phyloP scores from a whole-genome alignment of 2,113 vertebrate genomes.

The Dicerorhinus sumatrensis region DNA sequence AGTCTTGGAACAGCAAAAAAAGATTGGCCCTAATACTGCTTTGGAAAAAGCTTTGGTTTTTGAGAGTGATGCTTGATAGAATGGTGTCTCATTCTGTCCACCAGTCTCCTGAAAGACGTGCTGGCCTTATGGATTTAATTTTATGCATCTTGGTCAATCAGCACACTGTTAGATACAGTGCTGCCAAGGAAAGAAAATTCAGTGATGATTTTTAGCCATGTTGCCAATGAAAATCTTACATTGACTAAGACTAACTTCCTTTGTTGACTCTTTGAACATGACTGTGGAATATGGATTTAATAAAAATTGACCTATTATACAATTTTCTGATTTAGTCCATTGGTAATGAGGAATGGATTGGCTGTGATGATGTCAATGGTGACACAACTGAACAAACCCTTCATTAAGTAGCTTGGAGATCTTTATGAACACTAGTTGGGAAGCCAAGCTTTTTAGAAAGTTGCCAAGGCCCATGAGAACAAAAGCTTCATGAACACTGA shows the following conservation, averaged over 20 bases:
- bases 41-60: slow-evolving; percentile 68
- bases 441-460: not conserved
- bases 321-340: slow-evolving; percentile 53
- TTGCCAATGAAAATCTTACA: slow-evolving; percentile 77
- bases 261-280: slow-evolving; percentile 72
- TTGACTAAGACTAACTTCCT: slow-evolving; percentile 44
- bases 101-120: slow-evolving; percentile 51
- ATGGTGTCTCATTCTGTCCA: slow-evolving; percentile 34
- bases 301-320: slow-evolving; percentile 78
- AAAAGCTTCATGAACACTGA: not conserved
- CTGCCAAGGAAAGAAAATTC: slow-evolving; percentile 72
- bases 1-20: slow-evolving; percentile 32
- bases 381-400: slow-evolving; percentile 46
- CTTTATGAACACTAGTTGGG: not conserved
- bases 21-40: not conserved
- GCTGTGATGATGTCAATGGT: slow-evolving; percentile 42
- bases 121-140: slow-evolving; percentile 72
- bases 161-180: slow-evolving; percentile 46
- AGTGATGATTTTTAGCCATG: slow-evolving; percentile 61
- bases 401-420: slow-evolving; percentile 45
- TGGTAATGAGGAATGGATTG: slow-evolving; percentile 69
- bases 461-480: slow-evolving; percentile 1
- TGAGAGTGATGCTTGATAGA: slow-evolving; percentile 36
- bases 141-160: slow-evolving; percentile 59
- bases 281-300: slow-evolving; percentile 73